A percentile compares a stretch with the other conserved stretches of the same genome.
phyloP scores from a whole-genome alignment of 2,888 invertebrate genomes.

The Luffia ferchaultella region DNA sequence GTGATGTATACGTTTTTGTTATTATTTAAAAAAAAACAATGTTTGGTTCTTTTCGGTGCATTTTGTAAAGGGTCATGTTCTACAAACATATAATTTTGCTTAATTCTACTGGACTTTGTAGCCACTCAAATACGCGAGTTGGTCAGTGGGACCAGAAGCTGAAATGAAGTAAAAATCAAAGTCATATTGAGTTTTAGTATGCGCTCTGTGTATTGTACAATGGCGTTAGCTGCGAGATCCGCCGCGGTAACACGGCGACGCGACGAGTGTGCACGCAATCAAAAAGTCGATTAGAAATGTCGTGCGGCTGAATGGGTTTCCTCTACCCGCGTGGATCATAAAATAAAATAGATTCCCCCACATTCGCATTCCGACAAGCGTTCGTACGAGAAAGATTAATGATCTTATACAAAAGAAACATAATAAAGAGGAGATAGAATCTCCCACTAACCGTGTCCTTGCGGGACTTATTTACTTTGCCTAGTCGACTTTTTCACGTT shows the following conservation, averaged over 20 bases:
- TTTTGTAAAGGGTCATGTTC: too few relatives aligned
- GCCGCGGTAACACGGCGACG: neutral
- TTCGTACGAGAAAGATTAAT: conserved; percentile 67
- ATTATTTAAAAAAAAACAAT: too few relatives aligned
- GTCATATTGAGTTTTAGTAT: too few relatives aligned
- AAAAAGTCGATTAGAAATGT: conserved; percentile 67
- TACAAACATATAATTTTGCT: too few relatives aligned
- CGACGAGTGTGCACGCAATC: conserved; percentile 44
- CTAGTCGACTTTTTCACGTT: conserved; percentile 55
- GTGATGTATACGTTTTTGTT: too few relatives aligned
- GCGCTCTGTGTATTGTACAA: too few relatives aligned
- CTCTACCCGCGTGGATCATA: conserved; percentile 61
- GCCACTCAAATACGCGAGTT: too few relatives aligned
- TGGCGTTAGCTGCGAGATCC: neutral
- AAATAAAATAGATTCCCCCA: conserved; percentile 67
- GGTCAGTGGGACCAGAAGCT: too few relatives aligned
- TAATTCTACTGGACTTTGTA: too few relatives aligned
- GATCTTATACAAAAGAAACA: conserved; percentile 63
- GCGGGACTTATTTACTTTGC: conserved; percentile 61
- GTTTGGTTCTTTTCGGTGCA: too few relatives aligned
- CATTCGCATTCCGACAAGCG: conserved; percentile 68
- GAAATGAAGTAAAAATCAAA: too few relatives aligned
- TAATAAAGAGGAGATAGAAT: conserved; percentile 66
- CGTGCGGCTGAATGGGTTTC: conserved; percentile 57
- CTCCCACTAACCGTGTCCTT: conserved; percentile 66